These are phyloP conservation scores for Netelia melanura DNA, from an alignment of 2,888 invertebrate genomes.

Conservation along the genomic window DNA sequence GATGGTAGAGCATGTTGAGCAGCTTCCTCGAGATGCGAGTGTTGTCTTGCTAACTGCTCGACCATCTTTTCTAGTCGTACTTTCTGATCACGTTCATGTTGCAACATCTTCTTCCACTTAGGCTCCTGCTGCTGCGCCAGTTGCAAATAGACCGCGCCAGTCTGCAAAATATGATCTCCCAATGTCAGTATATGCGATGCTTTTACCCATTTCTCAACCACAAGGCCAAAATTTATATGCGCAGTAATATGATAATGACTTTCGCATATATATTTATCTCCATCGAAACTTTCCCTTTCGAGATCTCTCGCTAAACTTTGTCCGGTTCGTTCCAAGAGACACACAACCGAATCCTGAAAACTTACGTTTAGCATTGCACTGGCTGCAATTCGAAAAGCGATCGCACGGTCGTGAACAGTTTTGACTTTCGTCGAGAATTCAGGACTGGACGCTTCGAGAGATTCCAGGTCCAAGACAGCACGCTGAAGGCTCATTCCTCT, in stretches of 20 bases:
- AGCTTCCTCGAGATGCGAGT: constrained; percentile 97
- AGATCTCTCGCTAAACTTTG: not conserved
- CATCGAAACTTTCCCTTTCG: not conserved
- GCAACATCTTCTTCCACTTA: constrained; percentile 96
- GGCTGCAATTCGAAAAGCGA: constrained; percentile 97
- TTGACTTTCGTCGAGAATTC: constrained; percentile 92
- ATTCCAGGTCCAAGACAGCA: constrained; percentile 92
- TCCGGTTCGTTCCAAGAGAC: not conserved
- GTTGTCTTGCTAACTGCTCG: constrained; percentile 98
- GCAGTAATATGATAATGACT: too few relatives aligned
- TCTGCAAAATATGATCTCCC: constrained; percentile 86
- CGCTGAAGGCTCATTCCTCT: constrained; percentile 94
- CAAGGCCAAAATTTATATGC: too few relatives aligned
- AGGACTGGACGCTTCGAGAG: constrained; percentile 86
- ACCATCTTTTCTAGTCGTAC: constrained; percentile 97
- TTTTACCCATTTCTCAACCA: not conserved
- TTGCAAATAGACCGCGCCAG: constrained; percentile 96
- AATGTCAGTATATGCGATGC: constrained; percentile 14
- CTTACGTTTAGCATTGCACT: constrained; percentile 98
- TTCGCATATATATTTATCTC: too few relatives aligned
- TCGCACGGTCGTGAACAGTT: constrained; percentile 96
- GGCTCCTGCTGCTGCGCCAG: constrained; percentile 95
- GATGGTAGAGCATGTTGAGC: constrained; percentile 88
- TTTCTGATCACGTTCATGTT: constrained; percentile 98
- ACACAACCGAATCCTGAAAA: constrained; percentile 66